Base-by-base conservation (phyloP, 1,140 invertebrate genomes). In the Ooceraea biroi region DNA sequence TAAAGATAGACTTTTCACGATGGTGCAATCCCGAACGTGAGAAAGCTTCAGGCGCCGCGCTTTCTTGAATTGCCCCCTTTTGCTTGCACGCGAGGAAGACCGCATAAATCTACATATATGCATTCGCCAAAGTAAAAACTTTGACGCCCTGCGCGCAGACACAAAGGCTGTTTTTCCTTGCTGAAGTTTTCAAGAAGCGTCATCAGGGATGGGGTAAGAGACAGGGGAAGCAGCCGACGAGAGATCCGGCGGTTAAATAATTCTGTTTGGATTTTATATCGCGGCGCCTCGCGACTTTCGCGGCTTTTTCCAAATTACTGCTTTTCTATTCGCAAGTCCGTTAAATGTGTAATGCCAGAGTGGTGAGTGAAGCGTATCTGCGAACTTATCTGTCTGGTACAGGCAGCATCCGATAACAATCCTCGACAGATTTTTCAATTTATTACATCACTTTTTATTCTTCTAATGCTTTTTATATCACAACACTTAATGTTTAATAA, bases 41-140 rank as follows among this genome's bases (percentile, higher is more conserved):
- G 93, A 93, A 93, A 90, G 84, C 84, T 48, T 60, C 84, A 89
- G 82, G 60, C 88, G 82, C 82, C 86, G 52, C 55, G n/a, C 52
- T 69, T 65, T 77, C 72, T 69, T 78, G 41, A 22, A 50, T 58
- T 71, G 57, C 71, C 76, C 83, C 69, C 73, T 71, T n/a, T 58
- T 66, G 50, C 86, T 89, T 88, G 90, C 85, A 80, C 87, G 86
- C 90, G 58, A 89, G 88, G 76, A 91, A 92, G 90, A 90, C 83
- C 91, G 92, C 92, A 94, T 94, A 93, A 93, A 94, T 94, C 90
- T 93, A 91, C 92, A 94, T 94, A 92, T 88, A 93, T 93, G 90
- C 90, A 91, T 93, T 89, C 85, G 90, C 84, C 89, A 89, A 90
- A 91, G 91, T 80, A 90, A 91, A 92, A 92, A 92, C 91, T 91